These are phyloP conservation scores for Cervus canadensis DNA, from an alignment of 2,113 vertebrate species.

Conservation along the genomic window DNA sequence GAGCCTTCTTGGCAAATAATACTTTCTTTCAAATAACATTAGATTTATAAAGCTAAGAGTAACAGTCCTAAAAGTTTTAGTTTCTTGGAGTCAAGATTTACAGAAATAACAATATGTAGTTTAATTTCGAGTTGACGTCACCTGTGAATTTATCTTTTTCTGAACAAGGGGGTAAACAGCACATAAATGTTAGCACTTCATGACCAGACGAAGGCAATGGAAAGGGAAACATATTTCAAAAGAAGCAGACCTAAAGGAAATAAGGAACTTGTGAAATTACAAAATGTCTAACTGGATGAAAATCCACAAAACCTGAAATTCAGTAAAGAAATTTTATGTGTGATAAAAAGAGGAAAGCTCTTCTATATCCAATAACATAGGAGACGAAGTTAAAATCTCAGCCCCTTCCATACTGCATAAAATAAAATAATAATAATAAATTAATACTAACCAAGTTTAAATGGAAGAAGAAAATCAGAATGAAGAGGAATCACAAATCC, in stretches of 20 bases:
- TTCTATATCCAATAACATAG: background rate
- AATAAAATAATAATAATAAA: background rate
- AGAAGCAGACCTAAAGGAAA: background rate
- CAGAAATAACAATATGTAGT: background rate
- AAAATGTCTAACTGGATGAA: background rate
- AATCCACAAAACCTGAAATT: background rate
- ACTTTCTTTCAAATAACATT: background rate
- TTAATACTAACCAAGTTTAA: background rate
- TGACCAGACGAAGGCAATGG: background rate
- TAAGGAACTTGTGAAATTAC: background rate
- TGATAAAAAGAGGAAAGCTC: background rate
- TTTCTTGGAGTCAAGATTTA: background rate
- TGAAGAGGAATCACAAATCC: background rate
- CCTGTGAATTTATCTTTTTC: background rate
- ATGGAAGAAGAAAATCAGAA: background rate
- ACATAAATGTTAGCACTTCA: background rate
- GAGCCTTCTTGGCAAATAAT: background rate
- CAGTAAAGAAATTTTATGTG: background rate
- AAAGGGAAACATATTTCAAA: background rate
- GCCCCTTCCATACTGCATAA: background rate
- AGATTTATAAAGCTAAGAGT: conserved; percentile 3
- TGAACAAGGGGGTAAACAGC: background rate
- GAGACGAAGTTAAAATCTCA: background rate
- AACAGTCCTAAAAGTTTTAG: background rate
- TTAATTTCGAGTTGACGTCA: background rate